Conservation (phyloP, 2,888 invertebrate genomes). For the Aphidius colemani region DNA sequence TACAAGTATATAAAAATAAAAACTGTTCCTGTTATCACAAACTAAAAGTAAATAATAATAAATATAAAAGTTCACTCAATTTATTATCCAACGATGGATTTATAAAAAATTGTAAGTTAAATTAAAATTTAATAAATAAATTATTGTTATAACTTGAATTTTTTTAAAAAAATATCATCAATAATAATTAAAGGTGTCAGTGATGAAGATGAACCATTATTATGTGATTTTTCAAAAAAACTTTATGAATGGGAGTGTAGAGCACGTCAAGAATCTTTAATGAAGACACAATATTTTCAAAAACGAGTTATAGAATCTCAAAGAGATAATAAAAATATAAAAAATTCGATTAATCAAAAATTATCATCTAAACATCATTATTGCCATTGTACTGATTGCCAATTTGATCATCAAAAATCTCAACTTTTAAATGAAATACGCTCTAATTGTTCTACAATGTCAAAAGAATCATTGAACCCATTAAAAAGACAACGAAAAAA, state of each 20-base stretch:
- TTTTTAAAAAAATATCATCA: slow-evolving; percentile 17
- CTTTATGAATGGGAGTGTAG: slow-evolving; percentile 31
- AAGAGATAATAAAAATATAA: too few species aligned
- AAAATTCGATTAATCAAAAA: too few species aligned
- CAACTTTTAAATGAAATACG: too few species aligned
- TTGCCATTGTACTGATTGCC: too few species aligned
- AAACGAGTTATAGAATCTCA: too few species aligned
- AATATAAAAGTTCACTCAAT: slow-evolving; percentile 17
- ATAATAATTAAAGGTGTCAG: slow-evolving; percentile 26
- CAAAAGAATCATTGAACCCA: slow-evolving; percentile 23
- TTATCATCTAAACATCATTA: too few species aligned
- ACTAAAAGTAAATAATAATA: not conserved
- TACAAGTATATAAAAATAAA: not conserved
- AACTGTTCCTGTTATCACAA: slow-evolving; percentile 1
- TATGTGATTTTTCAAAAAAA: slow-evolving; percentile 28
- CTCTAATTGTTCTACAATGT: slow-evolving; percentile 6
- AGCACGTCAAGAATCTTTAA: slow-evolving; percentile 26
- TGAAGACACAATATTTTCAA: slow-evolving; percentile 26
- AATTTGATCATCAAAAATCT: too few species aligned
- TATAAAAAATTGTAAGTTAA: not conserved
- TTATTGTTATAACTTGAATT: too few species aligned
- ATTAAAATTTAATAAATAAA: not conserved
- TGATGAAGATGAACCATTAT: slow-evolving; percentile 21
- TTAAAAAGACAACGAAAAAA: too few species aligned
- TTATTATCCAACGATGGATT: slow-evolving; percentile 9